A percentile compares a stretch with the other conserved stretches of the same genome.
Evolutionary conservation across 2,113 vertebrate species (phyloP).

Genomic region (Vulpes lagopus): DNA sequence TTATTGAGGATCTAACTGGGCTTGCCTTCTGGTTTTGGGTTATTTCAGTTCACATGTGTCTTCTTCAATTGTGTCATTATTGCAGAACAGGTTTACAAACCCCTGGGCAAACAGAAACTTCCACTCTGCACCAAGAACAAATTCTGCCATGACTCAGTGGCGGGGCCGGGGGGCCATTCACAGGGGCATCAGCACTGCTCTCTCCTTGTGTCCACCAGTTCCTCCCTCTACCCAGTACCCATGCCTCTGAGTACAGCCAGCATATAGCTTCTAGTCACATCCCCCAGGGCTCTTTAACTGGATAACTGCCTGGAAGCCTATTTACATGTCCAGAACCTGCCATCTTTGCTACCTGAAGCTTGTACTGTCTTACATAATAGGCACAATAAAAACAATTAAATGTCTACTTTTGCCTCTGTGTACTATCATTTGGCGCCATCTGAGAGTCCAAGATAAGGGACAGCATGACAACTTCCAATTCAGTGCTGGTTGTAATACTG

Average conservation of each 20-base stretch:
- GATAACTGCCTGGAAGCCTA: not conserved
- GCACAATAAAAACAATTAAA: not conserved
- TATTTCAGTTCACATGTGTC: not conserved
- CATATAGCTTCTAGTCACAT: accelerated
- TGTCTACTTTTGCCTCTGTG: not conserved
- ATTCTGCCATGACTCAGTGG: not conserved
- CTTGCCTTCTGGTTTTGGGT: not conserved
- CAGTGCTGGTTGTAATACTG: not conserved
- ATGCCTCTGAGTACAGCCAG: accelerated
- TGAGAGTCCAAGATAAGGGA: not conserved
- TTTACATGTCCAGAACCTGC: not conserved
- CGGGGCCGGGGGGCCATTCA: not conserved
- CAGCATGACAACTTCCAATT: not conserved
- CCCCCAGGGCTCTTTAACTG: not conserved
- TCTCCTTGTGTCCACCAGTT: not conserved
- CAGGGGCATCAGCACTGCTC: accelerated
- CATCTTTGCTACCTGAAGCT: not conserved
- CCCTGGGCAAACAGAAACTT: not conserved
- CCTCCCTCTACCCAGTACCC: accelerated
- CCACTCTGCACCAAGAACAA: not conserved
- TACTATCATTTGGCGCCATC: not conserved
- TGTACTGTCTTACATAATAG: not conserved
- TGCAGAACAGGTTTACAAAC: not conserved
- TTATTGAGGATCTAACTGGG: not conserved
- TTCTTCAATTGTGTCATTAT: not conserved